Percentiles rank a stretch among this genome's conserved stretches.
phyloP scores from a whole-genome alignment of 2,888 invertebrate species.

The Pediacus dermestoides region DNA sequence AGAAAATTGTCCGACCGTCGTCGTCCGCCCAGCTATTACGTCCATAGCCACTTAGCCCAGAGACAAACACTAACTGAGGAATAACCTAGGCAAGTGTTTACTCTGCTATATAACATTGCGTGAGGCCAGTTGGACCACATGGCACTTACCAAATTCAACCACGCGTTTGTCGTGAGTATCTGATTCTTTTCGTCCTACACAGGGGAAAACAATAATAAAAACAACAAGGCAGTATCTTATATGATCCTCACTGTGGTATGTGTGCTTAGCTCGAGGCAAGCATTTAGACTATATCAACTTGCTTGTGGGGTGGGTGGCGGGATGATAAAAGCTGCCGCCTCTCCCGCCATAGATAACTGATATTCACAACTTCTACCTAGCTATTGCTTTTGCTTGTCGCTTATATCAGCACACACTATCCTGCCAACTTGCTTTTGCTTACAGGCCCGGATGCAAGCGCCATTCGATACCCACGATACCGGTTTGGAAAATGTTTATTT shows the following conservation, averaged over 20 bases:
- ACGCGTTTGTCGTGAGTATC: conserved; percentile 96
- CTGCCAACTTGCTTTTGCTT: too few relatives aligned
- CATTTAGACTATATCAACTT: background rate
- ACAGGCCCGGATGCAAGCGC: conserved; percentile 2
- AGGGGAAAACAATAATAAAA: conserved; percentile 50
- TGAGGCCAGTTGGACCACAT: conserved; percentile 46
- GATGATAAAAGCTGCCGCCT: too few relatives aligned
- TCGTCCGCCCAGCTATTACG: conserved; percentile 40
- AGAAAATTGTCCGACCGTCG: conserved; percentile 5
- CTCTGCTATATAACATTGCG: conserved; percentile 46
- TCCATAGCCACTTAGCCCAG: conserved; percentile 49
- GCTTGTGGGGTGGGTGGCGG: too few relatives aligned
- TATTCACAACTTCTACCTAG: background rate
- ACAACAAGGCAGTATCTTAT: conserved; percentile 47
- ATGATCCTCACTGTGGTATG: conserved; percentile 30
- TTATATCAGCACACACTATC: too few relatives aligned
- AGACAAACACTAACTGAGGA: conserved; percentile 42
- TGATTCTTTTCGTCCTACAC: conserved; percentile 98
- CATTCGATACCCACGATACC: conserved; percentile 1
- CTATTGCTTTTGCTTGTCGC: too few relatives aligned
- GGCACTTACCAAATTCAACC: conserved; percentile 96
- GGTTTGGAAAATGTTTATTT: background rate
- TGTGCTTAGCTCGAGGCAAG: conserved; percentile 1
- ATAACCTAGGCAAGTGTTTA: conserved; percentile 37
- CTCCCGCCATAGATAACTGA: background rate